These are phyloP conservation scores for Lethenteron reissneri DNA, from an alignment of 2,113 vertebrate genomes.

Conservation along the genomic window DNA sequence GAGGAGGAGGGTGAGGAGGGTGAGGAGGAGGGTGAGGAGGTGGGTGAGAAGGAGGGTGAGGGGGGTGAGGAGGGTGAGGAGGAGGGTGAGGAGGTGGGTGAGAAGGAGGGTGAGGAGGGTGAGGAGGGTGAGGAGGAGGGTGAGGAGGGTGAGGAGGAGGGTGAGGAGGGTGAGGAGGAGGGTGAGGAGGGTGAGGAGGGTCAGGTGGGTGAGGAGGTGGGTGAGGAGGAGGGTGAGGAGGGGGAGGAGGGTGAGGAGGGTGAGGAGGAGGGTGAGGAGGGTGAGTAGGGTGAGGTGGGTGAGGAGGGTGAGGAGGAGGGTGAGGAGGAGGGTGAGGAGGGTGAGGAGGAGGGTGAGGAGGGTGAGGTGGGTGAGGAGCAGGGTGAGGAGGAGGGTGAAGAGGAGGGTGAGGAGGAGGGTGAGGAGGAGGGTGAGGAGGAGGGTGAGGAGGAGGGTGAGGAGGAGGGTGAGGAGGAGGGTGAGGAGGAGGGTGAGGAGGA, in stretches of 20 bases:
- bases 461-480: too few relatives aligned
- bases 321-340: constrained; percentile 6
- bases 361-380: constrained; percentile 1
- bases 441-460: too few relatives aligned
- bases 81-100: neutral
- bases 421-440: too few relatives aligned
- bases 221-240: neutral
- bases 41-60: too few relatives aligned
- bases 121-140: too few relatives aligned
- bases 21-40: too few relatives aligned
- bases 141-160: neutral
- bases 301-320: neutral
- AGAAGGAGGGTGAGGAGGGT: neutral
- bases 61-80: too few relatives aligned
- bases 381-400: neutral
- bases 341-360: constrained; percentile 5
- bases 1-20: too few relatives aligned
- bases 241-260: constrained; percentile 5
- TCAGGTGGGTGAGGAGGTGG: neutral
- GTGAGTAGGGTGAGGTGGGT: neutral
- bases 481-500: too few relatives aligned
- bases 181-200: neutral
- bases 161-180: neutral
- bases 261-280: constrained; percentile 10
- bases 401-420: too few relatives aligned